These are phyloP conservation scores for Panagrolaimus sp. DNA, from an alignment of 1,140 invertebrate species.

Conservation along the genomic window DNA sequence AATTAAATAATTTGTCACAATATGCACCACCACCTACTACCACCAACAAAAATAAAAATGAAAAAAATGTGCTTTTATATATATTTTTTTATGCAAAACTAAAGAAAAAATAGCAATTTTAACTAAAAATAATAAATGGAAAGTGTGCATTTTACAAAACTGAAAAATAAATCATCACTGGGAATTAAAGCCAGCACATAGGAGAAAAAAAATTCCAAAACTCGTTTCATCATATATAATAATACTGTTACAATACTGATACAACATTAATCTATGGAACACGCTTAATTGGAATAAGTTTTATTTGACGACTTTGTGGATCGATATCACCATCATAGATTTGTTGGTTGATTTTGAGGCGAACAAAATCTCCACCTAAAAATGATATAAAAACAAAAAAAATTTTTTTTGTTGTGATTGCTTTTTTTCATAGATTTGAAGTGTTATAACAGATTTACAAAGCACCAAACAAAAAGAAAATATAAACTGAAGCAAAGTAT, in stretches of 20 bases:
- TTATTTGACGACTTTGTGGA: slow-evolving; percentile 32
- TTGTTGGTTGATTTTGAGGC: slow-evolving; percentile 36
- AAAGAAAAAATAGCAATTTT: no score
- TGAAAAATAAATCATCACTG: background rate
- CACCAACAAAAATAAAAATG: background rate
- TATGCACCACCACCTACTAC: background rate
- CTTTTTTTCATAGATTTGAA: background rate
- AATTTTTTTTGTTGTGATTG: background rate
- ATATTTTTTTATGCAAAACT: no score
- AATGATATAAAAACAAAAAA: background rate
- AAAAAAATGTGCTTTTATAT: no score
- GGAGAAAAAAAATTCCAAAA: no score
- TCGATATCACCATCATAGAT: slow-evolving; percentile 37
- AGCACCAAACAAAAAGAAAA: background rate
- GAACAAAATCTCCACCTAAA: slow-evolving; percentile 32
- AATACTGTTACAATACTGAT: slow-evolving; percentile 10
- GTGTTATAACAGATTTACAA: background rate
- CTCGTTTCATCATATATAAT: background rate
- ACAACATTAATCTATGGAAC: background rate
- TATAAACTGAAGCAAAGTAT: background rate
- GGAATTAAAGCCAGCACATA: no score
- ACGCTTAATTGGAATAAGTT: slow-evolving; percentile 30
- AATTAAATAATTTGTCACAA: background rate
- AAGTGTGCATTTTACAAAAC: background rate
- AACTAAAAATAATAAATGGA: no score